Percentiles rank a stretch among this genome's conserved stretches.
phyloP scores from a whole-genome alignment of 2,888 invertebrate genomes.

The Napeogenes inachia region DNA sequence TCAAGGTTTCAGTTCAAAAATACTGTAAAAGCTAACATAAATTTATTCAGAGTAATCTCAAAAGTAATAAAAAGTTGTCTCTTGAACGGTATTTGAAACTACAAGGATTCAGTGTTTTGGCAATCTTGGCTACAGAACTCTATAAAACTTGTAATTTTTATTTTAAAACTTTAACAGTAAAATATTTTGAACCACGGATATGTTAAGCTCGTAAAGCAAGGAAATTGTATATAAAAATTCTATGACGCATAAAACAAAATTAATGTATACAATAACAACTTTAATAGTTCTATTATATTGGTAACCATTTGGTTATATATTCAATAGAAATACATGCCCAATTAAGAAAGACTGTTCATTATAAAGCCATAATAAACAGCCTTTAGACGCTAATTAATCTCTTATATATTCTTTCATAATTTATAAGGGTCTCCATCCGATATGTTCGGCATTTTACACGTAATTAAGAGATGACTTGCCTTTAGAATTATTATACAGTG shows the following conservation, averaged over 20 bases:
- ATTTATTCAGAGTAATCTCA: constrained; percentile 1
- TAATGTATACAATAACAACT: neutral
- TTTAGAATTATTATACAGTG: neutral
- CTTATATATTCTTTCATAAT: constrained; percentile 5
- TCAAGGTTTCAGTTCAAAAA: neutral
- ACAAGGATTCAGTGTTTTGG: constrained; percentile 7
- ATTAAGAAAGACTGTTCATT: too few species aligned
- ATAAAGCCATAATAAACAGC: neutral
- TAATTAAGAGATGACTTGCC: neutral
- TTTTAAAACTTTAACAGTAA: constrained; percentile 7
- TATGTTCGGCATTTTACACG: neutral
- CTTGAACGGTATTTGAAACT: constrained; percentile 8
- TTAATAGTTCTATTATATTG: neutral
- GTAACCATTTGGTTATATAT: neutral
- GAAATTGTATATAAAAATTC: neutral
- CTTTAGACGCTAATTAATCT: neutral
- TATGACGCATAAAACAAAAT: neutral
- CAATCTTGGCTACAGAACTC: constrained; percentile 2
- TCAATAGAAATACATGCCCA: too few species aligned
- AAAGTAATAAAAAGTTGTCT: constrained; percentile 7
- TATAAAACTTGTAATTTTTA: constrained; percentile 7
- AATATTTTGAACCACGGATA: constrained; percentile 7
- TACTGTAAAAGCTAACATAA: neutral
- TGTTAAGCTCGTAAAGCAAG: constrained; percentile 4
- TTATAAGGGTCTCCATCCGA: neutral